Evolutionary conservation across 2,797 vertebrate genomes (phyloP).

Genomic region (Melanotaenia boesemani): DNA sequence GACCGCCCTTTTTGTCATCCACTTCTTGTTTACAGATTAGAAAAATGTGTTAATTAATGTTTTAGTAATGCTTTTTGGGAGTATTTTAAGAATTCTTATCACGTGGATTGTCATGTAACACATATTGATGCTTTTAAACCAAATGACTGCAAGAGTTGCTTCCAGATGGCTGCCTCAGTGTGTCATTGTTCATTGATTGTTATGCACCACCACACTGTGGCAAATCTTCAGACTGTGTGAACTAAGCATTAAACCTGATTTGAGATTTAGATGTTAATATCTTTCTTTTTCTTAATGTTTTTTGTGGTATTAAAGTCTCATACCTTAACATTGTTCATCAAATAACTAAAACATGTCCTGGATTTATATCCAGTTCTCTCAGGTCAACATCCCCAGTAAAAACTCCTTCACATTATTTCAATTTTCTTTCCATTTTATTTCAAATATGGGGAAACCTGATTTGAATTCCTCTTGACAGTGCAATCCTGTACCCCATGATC

Average conservation of each 20-base stretch:
- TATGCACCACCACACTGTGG: neutral
- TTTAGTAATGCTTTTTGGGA: neutral
- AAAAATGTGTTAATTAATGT: neutral
- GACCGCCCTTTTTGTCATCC: neutral
- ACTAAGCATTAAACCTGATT: too few relatives aligned
- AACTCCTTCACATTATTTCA: slow-evolving; percentile 19
- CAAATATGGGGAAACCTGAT: slow-evolving; percentile 40
- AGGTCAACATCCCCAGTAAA: slow-evolving; percentile 4
- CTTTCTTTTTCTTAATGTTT: neutral
- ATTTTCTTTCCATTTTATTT: slow-evolving; percentile 24
- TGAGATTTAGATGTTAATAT: too few relatives aligned
- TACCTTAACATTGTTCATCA: neutral
- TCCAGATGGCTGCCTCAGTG: neutral
- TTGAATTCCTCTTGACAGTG: slow-evolving; percentile 71
- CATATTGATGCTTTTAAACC: neutral
- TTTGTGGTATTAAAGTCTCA: neutral
- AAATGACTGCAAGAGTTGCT: neutral
- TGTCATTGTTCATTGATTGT: neutral
- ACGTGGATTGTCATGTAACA: neutral
- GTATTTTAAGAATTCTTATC: neutral
- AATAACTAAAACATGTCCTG: neutral
- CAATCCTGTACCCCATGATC: slow-evolving; percentile 59
- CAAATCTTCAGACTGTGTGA: too few relatives aligned
- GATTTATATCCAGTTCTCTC: slow-evolving; percentile 12
- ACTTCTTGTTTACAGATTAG: neutral